Conservation (phyloP, 2,888 invertebrate species). For the Candidula unifasciata region DNA sequence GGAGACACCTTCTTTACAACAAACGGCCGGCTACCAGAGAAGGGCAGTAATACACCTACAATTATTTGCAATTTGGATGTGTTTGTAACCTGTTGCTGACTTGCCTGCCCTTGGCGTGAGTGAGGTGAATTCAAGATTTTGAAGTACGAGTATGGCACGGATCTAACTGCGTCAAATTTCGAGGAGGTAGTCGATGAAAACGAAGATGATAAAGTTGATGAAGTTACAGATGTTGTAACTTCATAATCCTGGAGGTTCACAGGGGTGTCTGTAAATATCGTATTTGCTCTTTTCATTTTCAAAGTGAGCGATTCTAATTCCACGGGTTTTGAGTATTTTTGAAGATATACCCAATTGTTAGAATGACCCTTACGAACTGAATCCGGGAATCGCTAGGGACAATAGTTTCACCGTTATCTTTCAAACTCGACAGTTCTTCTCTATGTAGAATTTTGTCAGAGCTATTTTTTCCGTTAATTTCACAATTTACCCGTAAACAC, state of each 20-base stretch:
- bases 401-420: too few species aligned
- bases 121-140: background rate
- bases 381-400: background rate
- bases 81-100: background rate
- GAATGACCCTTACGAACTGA: background rate
- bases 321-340: background rate
- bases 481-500: background rate
- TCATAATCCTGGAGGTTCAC: background rate
- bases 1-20: constrained; percentile 71
- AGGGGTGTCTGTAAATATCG: background rate
- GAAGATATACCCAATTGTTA: background rate
- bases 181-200: background rate
- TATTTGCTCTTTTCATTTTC: background rate
- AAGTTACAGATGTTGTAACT: constrained; percentile 3
- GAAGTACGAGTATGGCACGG: background rate
- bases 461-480: too few species aligned
- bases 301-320: background rate
- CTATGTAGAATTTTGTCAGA: background rate
- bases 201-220: background rate
- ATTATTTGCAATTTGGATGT: constrained; percentile 51
- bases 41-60: constrained; percentile 69
- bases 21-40: constrained; percentile 61
- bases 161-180: background rate
- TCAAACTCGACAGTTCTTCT: background rate
- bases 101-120: background rate